These are phyloP conservation scores for Hirudinaria manillensis DNA, from an alignment of 2,888 invertebrate species.

Conservation along the genomic window DNA sequence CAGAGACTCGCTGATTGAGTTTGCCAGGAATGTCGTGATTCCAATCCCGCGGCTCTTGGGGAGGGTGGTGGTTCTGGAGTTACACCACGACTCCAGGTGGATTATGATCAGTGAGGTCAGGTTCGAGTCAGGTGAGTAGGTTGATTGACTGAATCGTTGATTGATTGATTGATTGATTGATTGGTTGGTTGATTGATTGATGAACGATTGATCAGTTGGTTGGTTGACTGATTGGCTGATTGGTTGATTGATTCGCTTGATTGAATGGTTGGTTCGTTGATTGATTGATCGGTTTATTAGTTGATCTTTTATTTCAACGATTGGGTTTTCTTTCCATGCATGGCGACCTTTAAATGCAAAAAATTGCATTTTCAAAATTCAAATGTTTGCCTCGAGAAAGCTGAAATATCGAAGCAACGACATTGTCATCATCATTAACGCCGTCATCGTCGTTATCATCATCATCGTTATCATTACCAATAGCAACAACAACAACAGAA, in stretches of 20 bases:
- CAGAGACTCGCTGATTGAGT: constrained; percentile 73
- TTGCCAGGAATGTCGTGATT: constrained; percentile 73
- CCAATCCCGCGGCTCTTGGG: constrained; percentile 75
- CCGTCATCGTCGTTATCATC: too few relatives aligned
- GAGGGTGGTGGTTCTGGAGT: constrained; percentile 68
- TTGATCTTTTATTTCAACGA: too few relatives aligned
- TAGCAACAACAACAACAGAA: neutral
- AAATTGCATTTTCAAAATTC: too few relatives aligned
- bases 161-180: neutral
- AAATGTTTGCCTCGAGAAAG: too few relatives aligned
- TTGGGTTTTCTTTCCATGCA: neutral
- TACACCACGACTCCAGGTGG: constrained; percentile 78
- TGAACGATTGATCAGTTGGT: neutral
- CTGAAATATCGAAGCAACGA: too few relatives aligned
- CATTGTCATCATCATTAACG: too few relatives aligned
- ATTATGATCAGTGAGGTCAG: constrained; percentile 82
- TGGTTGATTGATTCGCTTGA: neutral
- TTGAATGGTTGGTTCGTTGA: neutral
- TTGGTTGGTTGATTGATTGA: neutral
- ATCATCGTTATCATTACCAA: neutral
- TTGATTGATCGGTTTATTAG: too few relatives aligned
- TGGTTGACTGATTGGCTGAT: neutral
- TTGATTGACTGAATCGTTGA: neutral
- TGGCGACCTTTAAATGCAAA: too few relatives aligned
- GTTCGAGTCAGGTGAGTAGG: constrained; percentile 69